Percentiles rank a stretch among this genome's conserved stretches.
These are phyloP conservation scores for Aspiorhynchus laticeps DNA, from an alignment of 2,113 vertebrate species.

Conservation along the genomic window DNA sequence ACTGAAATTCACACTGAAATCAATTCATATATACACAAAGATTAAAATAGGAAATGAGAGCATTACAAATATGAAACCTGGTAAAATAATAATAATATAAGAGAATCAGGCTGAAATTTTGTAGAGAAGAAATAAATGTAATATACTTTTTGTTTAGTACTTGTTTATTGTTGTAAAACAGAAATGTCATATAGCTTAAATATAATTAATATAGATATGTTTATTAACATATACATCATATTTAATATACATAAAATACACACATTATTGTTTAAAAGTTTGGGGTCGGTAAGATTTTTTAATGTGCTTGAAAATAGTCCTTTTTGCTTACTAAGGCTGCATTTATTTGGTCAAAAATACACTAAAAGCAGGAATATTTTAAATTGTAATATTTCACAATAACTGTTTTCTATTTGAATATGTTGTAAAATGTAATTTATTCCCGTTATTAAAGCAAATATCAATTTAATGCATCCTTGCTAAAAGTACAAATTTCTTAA, in stretches of 20 bases:
- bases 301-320: not conserved
- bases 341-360: not conserved
- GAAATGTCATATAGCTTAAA: not conserved
- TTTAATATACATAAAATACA: not conserved
- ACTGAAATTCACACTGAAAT: no score
- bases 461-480: no score
- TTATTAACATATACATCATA: not conserved
- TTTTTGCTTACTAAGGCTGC: not conserved
- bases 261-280: no score
- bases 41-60: no score
- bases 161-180: no score
- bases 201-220: not conserved
- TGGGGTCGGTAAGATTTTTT: no score
- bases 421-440: not conserved
- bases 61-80: not conserved
- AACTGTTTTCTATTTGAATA: not conserved
- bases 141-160: not conserved
- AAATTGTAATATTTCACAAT: no score
- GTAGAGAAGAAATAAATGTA: not conserved
- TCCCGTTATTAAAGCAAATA: no score
- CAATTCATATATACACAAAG: no score
- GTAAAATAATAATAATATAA: not conserved
- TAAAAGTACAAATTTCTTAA: no score
- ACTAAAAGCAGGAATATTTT: not conserved
- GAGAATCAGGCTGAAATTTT: not conserved